phyloP scores from a whole-genome alignment of 2,113 vertebrate genomes.

The Gracilinanus agilis region DNA sequence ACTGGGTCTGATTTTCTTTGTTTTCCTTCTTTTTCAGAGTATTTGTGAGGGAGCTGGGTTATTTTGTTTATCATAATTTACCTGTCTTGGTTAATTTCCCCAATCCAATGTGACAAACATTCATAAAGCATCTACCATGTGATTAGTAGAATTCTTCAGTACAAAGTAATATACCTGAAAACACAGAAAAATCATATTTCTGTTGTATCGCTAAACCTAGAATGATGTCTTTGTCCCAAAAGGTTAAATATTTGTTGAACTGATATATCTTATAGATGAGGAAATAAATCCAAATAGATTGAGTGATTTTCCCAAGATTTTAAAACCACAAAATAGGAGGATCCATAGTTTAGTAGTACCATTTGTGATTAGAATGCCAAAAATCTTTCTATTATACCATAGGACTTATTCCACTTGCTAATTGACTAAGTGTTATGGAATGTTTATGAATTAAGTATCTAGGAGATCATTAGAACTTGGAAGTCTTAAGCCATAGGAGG shows the following conservation, averaged over 20 bases:
- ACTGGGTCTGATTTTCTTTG: neutral
- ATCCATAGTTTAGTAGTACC: neutral
- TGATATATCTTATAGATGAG: neutral
- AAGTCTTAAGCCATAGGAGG: too few relatives aligned
- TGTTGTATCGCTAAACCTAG: neutral
- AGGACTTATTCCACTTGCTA: neutral
- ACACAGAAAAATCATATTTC: neutral
- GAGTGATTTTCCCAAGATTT: neutral
- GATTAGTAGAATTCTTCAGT: neutral
- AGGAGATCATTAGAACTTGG: too few relatives aligned
- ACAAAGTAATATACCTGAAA: neutral
- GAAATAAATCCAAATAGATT: neutral
- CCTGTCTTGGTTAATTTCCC: neutral
- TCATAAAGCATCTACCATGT: neutral
- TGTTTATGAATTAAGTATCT: too few relatives aligned
- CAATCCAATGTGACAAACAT: neutral
- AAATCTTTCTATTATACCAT: neutral
- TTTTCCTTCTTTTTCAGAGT: neutral
- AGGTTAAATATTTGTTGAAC: neutral
- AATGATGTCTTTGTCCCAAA: neutral
- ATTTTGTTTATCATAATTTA: neutral
- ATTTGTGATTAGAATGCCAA: neutral
- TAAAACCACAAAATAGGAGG: neutral
- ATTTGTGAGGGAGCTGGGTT: neutral
- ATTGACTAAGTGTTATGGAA: neutral